Evolutionary conservation across 2,797 vertebrate genomes (phyloP), one percentile per base, ranked within the genome.

Genomic region (Cuculus canorus): DNA sequence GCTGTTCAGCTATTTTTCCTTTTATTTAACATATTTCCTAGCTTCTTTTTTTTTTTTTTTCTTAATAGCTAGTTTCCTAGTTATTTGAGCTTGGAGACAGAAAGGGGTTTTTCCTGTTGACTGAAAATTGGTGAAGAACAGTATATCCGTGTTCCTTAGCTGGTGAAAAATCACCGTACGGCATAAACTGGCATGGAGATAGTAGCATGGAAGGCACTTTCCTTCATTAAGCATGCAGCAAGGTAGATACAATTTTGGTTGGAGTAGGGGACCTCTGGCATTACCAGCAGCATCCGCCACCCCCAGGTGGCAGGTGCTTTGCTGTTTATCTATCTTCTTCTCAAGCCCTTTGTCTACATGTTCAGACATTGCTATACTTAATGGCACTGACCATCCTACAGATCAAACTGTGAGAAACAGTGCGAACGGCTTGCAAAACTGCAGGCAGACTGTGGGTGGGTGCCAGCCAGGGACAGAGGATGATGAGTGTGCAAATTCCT

Each of bases 341-440:
- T 3, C 23, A 33, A 11, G 23, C 22, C 33, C 33, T 85, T 54
- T 70, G 8, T 35, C 23, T 50, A 24, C 4, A 0, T 0, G 1
- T 43, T 70, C 61, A 69, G 52, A 37, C 5, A 2, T 41, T 82
- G 54, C 56, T 45, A 11, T 37, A 30, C 28, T 53, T 68, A 30
- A 2, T 15, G 17, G 10, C 37, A 68, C 25, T 11, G 60, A 6
- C 21, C 32, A 1, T 28, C 11, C 30, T 68, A 24, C 71, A 32
- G 11, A 23, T 0, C 1, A 2, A n/a, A 13, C 59, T 25, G 30
- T 2, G 7, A 61, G 16, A 85, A 92, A 45, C 0, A 2, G 24
- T 32, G 66, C 30, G 61, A 82, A 75, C 21, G n/a, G 22, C 82
- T 63, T 33, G 30, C 30, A 66, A 41, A 88, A 32, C n/a, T 35